Percentiles rank a stretch among this genome's conserved stretches.
Evolutionary conservation across 2,113 vertebrate species (phyloP).

Genomic region (Leucoraja erinaceus): DNA sequence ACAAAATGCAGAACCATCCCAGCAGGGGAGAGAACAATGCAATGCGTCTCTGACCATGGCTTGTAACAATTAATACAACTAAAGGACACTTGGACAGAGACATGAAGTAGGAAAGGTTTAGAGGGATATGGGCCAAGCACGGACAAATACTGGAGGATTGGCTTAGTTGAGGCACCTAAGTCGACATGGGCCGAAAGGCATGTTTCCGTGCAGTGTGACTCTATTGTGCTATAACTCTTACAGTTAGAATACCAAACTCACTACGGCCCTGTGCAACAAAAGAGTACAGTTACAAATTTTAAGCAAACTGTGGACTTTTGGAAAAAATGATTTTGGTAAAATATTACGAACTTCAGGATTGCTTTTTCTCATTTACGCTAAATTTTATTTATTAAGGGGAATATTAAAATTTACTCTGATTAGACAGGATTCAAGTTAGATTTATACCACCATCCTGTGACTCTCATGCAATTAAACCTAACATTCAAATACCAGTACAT

Average conservation of each 20-base stretch:
- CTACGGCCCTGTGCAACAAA: background rate
- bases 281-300: background rate
- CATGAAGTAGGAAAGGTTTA: too few species aligned
- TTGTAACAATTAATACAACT: background rate
- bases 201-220: too few species aligned
- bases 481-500: background rate
- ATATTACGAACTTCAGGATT: background rate
- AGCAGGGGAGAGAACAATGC: background rate
- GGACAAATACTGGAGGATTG: too few species aligned
- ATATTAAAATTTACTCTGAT: background rate
- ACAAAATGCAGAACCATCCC: background rate
- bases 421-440: background rate
- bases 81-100: too few species aligned
- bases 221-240: too few species aligned
- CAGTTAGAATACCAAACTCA: background rate
- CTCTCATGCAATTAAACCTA: background rate
- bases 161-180: too few species aligned
- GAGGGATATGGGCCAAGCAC: too few species aligned
- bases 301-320: background rate
- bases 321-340: background rate
- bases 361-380: background rate
- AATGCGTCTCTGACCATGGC: background rate
- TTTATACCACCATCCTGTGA: background rate
- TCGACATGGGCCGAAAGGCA: too few species aligned
- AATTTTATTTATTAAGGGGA: background rate